Evolutionary conservation across 2,113 vertebrate species (phyloP), one percentile per base, ranked within the genome.

Genomic region (Pangasianodon hypophthalmus): DNA sequence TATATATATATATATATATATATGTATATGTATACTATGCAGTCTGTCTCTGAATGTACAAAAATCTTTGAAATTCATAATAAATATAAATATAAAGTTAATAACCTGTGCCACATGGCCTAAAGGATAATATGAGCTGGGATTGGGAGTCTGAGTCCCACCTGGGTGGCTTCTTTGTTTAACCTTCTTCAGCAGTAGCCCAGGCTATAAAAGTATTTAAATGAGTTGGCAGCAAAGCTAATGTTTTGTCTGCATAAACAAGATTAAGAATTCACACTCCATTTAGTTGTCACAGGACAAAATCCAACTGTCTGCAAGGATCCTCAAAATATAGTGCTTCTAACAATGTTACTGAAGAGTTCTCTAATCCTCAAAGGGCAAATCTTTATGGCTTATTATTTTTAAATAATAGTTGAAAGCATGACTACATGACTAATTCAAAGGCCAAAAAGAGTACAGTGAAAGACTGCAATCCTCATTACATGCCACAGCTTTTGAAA

Each of bases 221-320:
- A 84, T 84, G 18, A 58, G 48, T 4, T 75, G 67, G 88, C 54
- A 75, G 50, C 44, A 62, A 62, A 16, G 9, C 41, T 84, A 21
- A 58, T 73, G 71, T 75, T 84, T 46, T 89, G 54, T 79, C 19
- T 85, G 69, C 19, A 58, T 44, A 46, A 88, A 85, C 54, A 77
- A 85, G 67, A 85, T 85, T 62, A 77, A 32, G 52, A 50, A n/a
- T 32, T 48, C 19, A 50, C 69, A n/a, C 50, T 85, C 9, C 41
- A 75, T 85, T 84, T 84, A 67, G 32, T 32, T 85, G 69, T 37
- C 71, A 89, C 56, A 11, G 29, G 44, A 75, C 50, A 88, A 88
- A 73, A 75, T 85, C 46, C 44, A 73, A 7, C 41, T 58, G 41
- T 60, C 52, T 77, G n/a, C 26, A 79, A 52, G 50, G 48, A 71